Percentiles rank a stretch among this genome's conserved stretches.
These are phyloP conservation scores for Athetis lepigone DNA, from an alignment of 2,888 invertebrate species.

Conservation along the genomic window DNA sequence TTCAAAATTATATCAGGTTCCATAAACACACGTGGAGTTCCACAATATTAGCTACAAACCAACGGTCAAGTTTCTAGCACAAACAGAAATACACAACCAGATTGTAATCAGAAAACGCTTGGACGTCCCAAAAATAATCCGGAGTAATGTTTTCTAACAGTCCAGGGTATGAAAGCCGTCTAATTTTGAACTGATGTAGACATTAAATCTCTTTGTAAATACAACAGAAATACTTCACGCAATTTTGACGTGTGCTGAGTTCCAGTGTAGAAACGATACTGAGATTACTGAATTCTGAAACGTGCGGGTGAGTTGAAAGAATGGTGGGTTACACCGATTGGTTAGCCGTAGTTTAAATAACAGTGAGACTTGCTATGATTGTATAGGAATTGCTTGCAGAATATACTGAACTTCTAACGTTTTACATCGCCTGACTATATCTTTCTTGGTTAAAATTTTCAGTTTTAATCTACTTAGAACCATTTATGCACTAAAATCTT, in stretches of 20 bases:
- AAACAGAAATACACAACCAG: slow-evolving; percentile 48
- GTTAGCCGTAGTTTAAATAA: slow-evolving; percentile 47
- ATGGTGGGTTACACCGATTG: slow-evolving; percentile 40
- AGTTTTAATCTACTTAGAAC: background rate
- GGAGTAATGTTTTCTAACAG: slow-evolving; percentile 39
- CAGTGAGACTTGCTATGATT: background rate
- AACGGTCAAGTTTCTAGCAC: slow-evolving; percentile 55
- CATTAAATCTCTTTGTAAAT: slow-evolving; percentile 20
- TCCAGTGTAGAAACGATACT: slow-evolving; percentile 67
- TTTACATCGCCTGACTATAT: too few species aligned
- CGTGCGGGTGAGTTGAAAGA: slow-evolving; percentile 68
- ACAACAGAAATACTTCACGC: slow-evolving; percentile 17
- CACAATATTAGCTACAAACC: slow-evolving; percentile 49
- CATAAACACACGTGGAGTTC: slow-evolving; percentile 41
- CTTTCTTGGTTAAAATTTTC: background rate
- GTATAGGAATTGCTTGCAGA: background rate
- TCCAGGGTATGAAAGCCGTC: slow-evolving; percentile 43
- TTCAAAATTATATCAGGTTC: slow-evolving; percentile 12
- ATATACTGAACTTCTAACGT: background rate
- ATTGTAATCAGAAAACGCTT: slow-evolving; percentile 29
- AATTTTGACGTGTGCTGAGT: slow-evolving; percentile 56
- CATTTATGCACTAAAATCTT: background rate
- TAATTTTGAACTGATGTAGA: slow-evolving; percentile 55
- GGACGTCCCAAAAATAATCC: slow-evolving; percentile 47
- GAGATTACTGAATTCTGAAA: slow-evolving; percentile 70